Evolutionary conservation across 2,888 invertebrate genomes (phyloP), one percentile per base, ranked within the genome.

Genomic region (Sphaerophoria rueppellii): DNA sequence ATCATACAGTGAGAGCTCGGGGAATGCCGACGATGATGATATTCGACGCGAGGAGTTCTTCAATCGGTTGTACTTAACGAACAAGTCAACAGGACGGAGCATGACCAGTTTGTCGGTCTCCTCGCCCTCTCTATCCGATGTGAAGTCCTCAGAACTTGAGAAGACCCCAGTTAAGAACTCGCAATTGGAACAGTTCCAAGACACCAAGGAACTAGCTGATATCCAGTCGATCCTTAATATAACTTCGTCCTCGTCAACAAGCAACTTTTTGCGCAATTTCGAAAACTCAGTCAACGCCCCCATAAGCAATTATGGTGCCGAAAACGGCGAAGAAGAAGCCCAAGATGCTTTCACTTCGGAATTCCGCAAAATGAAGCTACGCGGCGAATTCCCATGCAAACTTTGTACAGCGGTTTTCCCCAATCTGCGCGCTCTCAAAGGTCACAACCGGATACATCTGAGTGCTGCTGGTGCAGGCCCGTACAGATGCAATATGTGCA

Each of bases 401-500:
- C 93, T 98, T n/a, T 98, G 98, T 91, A 94, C 95, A 0, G 95
- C 96, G 0, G 95, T 97, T 37, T 98, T 98, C 90, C 97, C 97
- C 0, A 98, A 98, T 90, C 93, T 98, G 48, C 94, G 98, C 65
- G 97, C 98, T 0, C 92, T 98, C 34, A 98, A 98, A 91, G 97
- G 98, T 0, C 98, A 98, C 91, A 97, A 97, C 90, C 94, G 97
- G 71, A 95, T 96, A 1, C 98, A 98, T 91, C 93, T 97, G 87
- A 95, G 95, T 78, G 95, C 95, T 0, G 95, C 95, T 1, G 95
- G 94, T 0, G 94, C 95, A 0, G 96, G 96, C 0, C 97, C 97
- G 0, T 98, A 97, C 91, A 95, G 96, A 70, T 98, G 98, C 93
- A 97, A 98, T 90, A 96, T 98, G 95, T 98, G 98, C 88, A 95